A percentile compares a stretch with the other conserved stretches of the same genome.
Conservation (phyloP, 2,113 vertebrate species). For the Leptocoma aspasia region DNA sequence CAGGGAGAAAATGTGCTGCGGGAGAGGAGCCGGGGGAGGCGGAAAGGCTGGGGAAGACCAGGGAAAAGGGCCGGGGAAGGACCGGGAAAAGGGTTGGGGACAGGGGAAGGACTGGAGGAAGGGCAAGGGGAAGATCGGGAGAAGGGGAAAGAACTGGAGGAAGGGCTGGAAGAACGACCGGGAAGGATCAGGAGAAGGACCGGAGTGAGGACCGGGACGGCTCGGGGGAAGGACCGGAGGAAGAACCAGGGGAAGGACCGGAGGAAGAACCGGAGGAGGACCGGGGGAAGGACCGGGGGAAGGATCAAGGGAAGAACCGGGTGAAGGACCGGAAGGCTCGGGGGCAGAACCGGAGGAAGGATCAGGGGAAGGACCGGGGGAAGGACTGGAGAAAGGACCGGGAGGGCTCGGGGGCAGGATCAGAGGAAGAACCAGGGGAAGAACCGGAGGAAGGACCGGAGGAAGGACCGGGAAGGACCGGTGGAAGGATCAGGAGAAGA, state of each 20-base stretch:
- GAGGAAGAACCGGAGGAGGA: too few species aligned
- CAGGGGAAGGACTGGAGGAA: neutral
- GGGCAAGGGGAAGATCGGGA: neutral
- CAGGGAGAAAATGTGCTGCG: neutral
- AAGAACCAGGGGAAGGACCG: accelerated
- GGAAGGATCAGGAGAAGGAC: accelerated
- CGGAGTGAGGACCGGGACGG: neutral
- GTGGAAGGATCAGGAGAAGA: too few species aligned
- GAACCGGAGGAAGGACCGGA: accelerated
- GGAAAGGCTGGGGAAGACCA: accelerated
- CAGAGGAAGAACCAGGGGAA: neutral
- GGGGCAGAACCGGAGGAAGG: neutral
- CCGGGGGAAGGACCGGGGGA: neutral
- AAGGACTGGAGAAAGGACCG: too few species aligned
- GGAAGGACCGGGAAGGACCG: too few species aligned
- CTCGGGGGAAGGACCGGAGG: too few species aligned
- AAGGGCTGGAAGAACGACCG: neutral
- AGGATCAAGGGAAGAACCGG: accelerated
- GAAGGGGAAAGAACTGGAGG: neutral
- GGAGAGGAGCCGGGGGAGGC: neutral
- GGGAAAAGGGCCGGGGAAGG: neutral
- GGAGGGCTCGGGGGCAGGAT: neutral
- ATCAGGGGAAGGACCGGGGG: neutral
- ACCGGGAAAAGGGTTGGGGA: accelerated
- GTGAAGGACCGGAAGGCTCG: accelerated